Base-by-base conservation (phyloP, 2,888 invertebrate genomes). In the Euplexia lucipara region DNA sequence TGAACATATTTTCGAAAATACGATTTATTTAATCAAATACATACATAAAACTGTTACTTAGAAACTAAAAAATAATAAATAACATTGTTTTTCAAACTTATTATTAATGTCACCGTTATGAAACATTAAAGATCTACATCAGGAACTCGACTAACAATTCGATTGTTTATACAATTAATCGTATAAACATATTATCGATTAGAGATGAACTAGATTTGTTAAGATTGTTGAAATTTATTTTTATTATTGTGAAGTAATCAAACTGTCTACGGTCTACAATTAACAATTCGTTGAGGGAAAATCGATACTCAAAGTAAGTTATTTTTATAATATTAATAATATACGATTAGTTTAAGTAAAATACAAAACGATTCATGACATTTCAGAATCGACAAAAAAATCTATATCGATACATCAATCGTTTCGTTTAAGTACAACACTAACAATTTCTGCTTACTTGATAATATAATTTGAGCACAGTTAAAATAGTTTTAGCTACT, bases 1-100 rank as follows among this genome's bases (percentile, higher is more conserved):
- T 87, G 76, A 74, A 51, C 70, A 52, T 56, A 7, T 73, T 75
- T 81, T 86, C 70, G 60, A 78, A 84, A 86, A 89, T 86, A 85
- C 76, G 66, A 85, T 94, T 92, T 93, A 93, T 93, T 93, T 81
- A 39, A 82, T 74, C 82, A 85, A 83, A 82, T 81, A 84, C 69
- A 81, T 86, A 92, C 86, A 88, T 80, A 82, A 79, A 81, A 69
- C 53, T 71, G 58, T 66, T 68, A 68, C 80, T 82, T 82, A 82
- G 42, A 64, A 76, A 66, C 79, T 82, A 81, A 56, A n/a, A 30
- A 70, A 67, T 79, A 70, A 75, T 79, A 74, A 81, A 73, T 80
- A 75, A 82, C 78, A 80, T 66, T 74, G 64, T 67, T 72, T 75
- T 66, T 63, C 30, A 61, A 67, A 68, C 78, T 78, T 75, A 78